Base-by-base conservation (phyloP, 2,797 vertebrate genomes). In the Syncerus caffer region DNA sequence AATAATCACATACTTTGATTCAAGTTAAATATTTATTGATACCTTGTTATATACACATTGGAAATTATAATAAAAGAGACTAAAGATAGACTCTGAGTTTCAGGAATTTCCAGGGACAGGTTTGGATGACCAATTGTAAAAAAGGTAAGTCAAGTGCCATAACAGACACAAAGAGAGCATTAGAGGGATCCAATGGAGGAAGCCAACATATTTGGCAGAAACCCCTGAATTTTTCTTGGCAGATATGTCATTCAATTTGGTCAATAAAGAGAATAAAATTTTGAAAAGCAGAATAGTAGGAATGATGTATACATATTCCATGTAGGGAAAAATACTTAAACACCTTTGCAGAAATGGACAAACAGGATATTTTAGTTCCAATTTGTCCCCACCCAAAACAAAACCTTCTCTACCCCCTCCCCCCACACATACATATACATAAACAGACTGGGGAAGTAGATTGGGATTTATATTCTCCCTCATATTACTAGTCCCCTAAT, bases 21-120 rank as follows among this genome's bases (percentile, higher is more conserved):
- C 58, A 76, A 96, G 19, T 67, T 64, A 60, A 92, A 45, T 89
- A 89, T 82, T 89, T 71, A 51, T 60, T 67, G 17, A 27, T 55
- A 79, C 34, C 0, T 45, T 96, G 8, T 55, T 82, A 31, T 62
- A 25, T 27, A 74, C 4, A 80, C 12, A 4, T 45, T 88, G 7
- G 1, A 85, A 96, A 84, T 58, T 6, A 85, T n/a, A 74, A 7
- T 79, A 64, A 55, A 38, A 85, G 53, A 58, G 8, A 74, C 45
- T 34, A 57, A 53, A 94, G 31, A 84, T 27, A 87, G 34, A 31
- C 4, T 93, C 23, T 62, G 1, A 67, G n/a, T 87, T 92, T 53
- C 29, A 92, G 16, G 8, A 51, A 87, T 10, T 93, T 67, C 9
- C 8, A 57, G 14, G 13, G 6, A 58, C 25, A 57, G 15, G 1